A percentile compares a stretch with the other conserved stretches of the same genome.
Evolutionary conservation across 2,113 vertebrate genomes (phyloP).

Genomic region (Nyctereutes procyonoides): DNA sequence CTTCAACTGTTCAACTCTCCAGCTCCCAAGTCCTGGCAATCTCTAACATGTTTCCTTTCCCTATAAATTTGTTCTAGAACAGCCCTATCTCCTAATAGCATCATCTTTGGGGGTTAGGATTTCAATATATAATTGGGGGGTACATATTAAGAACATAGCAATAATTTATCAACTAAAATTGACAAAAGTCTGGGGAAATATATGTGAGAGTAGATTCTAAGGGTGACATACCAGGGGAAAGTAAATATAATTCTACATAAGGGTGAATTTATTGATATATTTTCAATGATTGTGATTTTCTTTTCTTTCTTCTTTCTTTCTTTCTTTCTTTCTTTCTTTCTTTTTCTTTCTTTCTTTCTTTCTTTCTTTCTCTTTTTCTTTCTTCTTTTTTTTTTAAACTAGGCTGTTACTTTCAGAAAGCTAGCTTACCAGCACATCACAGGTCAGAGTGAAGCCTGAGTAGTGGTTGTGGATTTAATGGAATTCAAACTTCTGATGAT

Average conservation of each 20-base stretch:
- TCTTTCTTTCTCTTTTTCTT: too few species aligned
- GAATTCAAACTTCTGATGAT: background rate
- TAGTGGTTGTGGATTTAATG: background rate
- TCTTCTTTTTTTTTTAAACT: background rate
- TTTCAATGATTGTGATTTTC: background rate
- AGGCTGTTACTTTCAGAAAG: background rate
- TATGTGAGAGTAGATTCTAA: background rate
- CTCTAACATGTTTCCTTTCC: too few species aligned
- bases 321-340: too few species aligned
- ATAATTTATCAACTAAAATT: background rate
- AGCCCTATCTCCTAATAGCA: background rate
- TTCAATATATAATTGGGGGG: background rate
- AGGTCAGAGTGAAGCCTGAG: background rate
- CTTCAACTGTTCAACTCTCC: too few species aligned
- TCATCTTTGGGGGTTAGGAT: background rate
- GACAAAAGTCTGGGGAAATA: background rate
- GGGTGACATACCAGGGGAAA: background rate
- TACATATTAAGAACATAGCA: background rate
- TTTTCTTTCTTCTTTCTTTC: too few species aligned
- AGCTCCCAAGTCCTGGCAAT: too few species aligned
- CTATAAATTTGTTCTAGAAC: too few species aligned
- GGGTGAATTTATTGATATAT: background rate
- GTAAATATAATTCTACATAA: background rate
- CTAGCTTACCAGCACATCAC: background rate
- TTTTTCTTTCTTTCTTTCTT: too few species aligned